Evolutionary conservation across 2,113 vertebrate species (phyloP), one percentile per base, ranked within the genome.

Genomic region (Probosciger aterrimus): DNA sequence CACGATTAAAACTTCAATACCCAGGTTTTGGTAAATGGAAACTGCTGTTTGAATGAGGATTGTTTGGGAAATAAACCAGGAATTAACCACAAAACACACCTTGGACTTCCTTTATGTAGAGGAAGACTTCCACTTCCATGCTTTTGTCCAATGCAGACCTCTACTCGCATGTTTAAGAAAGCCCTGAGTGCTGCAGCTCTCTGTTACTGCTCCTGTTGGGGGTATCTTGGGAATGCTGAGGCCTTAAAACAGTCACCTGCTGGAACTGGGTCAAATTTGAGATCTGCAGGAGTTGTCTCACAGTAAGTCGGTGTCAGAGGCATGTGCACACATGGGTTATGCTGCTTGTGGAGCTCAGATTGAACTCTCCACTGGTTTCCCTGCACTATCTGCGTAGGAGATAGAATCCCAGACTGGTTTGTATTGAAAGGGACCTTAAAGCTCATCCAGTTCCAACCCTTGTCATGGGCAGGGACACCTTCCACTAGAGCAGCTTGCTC

Each of bases 1-100:
- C 0, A 0, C 2, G 24, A 12, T 14, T 30, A 2, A n/a, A 6
- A 10, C 22, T 22, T 86, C 2, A 7, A 2, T 3, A 10, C 6
- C 13, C n/a, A 11, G 37, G 14, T n/a, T 57, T 79, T 52, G 27
- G 18, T 69, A 23, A 25, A 22, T 50, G 50, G 43, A 4, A 64
- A 9, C 12, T 37, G 22, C 23, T 75, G 70, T 19, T 93, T 44
- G 6, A 76, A 30, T 7, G 30, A 53, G 39, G 31, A 33, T 87
- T 60, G 24, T 8, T n/a, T 64, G 41, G 73, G 46, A 46, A 67
- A 31, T 23, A 41, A 65, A 46, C 3, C 18, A 35, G 27, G 39
- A 81, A 16, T 18, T 10, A 57, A 44, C 11, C 35, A 19, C 10
- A 27, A 18, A 70, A 20, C 35, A 43, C n/a, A 44, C 11, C 55